These are phyloP conservation scores for Oligia fasciuncula DNA, from an alignment of 2,888 invertebrate genomes.

Conservation along the genomic window DNA sequence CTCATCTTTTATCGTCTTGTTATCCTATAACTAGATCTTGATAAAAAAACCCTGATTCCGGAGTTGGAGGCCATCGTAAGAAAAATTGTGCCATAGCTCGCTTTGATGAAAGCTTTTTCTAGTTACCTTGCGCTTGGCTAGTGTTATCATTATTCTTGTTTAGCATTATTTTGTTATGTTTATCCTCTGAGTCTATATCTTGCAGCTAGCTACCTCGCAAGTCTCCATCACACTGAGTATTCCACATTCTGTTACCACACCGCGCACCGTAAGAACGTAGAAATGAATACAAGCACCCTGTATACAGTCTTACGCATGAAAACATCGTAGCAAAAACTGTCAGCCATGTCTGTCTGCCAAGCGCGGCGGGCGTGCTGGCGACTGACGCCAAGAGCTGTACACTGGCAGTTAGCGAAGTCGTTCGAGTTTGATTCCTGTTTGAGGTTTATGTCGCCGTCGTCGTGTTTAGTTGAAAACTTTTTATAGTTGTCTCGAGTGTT, in stretches of 20 bases:
- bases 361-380: constrained; percentile 37
- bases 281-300: constrained; percentile 7
- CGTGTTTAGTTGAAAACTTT: constrained; percentile 52
- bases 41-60: neutral
- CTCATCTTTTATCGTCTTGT: neutral
- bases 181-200: neutral
- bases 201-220: too few relatives aligned
- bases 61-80: neutral
- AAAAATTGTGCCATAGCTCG: neutral
- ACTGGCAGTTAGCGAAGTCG: constrained; percentile 34
- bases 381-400: constrained; percentile 33
- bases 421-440: constrained; percentile 44
- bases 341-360: constrained; percentile 36
- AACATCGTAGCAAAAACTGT: constrained; percentile 17
- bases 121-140: neutral
- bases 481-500: constrained; percentile 31
- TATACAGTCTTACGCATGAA: constrained; percentile 24
- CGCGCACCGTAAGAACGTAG: neutral
- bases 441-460: constrained; percentile 42
- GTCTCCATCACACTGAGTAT: too few relatives aligned
- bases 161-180: neutral
- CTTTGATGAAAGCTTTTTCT: neutral
- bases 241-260: neutral
- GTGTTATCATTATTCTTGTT: neutral
- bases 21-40: neutral